Percentiles rank a stretch among this genome's conserved stretches.
These are phyloP conservation scores for Hyaena hyaena DNA, from an alignment of 2,113 vertebrate genomes.

Conservation along the genomic window DNA sequence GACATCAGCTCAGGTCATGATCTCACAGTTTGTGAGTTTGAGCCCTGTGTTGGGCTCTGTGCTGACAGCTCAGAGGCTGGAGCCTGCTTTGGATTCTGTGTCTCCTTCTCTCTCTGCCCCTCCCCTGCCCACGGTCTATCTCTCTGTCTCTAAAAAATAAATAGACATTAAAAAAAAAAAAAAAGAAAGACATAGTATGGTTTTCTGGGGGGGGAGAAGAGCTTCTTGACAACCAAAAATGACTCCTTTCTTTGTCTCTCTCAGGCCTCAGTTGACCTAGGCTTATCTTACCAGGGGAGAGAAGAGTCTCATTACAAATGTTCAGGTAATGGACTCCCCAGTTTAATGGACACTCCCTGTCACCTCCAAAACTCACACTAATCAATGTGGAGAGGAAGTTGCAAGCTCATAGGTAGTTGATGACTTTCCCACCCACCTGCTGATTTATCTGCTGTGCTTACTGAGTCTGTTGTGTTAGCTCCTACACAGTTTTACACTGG, in stretches of 20 bases:
- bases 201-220: not conserved
- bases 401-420: not conserved
- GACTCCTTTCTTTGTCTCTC: not conserved
- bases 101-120: no score
- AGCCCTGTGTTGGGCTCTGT: no score
- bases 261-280: not conserved
- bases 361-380: not conserved
- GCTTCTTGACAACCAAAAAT: not conserved
- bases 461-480: not conserved
- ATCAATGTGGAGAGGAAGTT: not conserved
- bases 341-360: not conserved
- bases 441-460: not conserved
- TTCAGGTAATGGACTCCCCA: not conserved
- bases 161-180: no score
- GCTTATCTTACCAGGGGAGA: not conserved
- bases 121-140: no score
- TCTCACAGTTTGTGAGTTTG: no score
- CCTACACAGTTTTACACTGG: not conserved
- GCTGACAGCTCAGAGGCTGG: no score
- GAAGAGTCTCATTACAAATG: not conserved
- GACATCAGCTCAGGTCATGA: no score
- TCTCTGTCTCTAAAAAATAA: no score
- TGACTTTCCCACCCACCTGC: not conserved
- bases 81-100: no score
- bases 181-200: not conserved